A percentile compares a stretch with the other conserved stretches of the same genome.
Conservation (phyloP, 2,888 invertebrate species). For the Incurvaria masculella region DNA sequence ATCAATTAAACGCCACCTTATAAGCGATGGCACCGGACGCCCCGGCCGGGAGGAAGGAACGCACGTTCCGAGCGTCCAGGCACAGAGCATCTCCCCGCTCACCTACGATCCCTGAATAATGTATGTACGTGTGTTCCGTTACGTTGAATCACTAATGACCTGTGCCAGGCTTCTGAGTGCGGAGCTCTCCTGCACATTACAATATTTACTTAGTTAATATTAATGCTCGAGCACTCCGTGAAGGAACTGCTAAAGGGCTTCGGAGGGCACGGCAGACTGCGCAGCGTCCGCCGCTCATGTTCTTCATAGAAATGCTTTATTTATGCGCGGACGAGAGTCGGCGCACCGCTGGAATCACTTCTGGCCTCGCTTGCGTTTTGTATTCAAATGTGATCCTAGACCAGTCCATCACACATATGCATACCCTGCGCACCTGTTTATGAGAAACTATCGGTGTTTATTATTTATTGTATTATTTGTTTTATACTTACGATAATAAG, state of each 20-base stretch:
- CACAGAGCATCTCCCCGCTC: slow-evolving; percentile 2
- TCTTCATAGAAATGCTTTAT: too few relatives aligned
- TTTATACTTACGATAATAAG: too few relatives aligned
- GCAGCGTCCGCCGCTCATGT: slow-evolving; percentile 10
- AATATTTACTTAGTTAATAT: slow-evolving; percentile 30
- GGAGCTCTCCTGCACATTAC: slow-evolving; percentile 14
- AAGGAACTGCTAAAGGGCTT: slow-evolving; percentile 13
- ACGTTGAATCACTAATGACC: slow-evolving; percentile 46
- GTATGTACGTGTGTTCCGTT: slow-evolving; percentile 33
- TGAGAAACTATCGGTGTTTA: too few relatives aligned
- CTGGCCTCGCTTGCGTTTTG: too few relatives aligned
- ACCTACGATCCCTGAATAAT: slow-evolving; percentile 14
- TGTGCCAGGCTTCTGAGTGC: slow-evolving; percentile 20
- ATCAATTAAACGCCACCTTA: slow-evolving; percentile 24
- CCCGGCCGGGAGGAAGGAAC: not conserved
- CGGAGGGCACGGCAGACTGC: slow-evolving; percentile 18
- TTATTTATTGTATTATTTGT: too few relatives aligned
- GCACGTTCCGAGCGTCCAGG: not conserved
- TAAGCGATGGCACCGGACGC: not conserved
- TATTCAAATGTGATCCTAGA: too few relatives aligned
- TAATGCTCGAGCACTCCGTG: slow-evolving; percentile 20
- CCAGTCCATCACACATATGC: too few relatives aligned
- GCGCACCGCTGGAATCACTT: too few relatives aligned
- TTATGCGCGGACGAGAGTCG: too few relatives aligned
- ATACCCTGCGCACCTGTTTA: too few relatives aligned